A percentile compares a stretch with the other conserved stretches of the same genome.
These are phyloP conservation scores for Macrosoma leucophasiata DNA, from an alignment of 2,888 invertebrate genomes.

Conservation along the genomic window DNA sequence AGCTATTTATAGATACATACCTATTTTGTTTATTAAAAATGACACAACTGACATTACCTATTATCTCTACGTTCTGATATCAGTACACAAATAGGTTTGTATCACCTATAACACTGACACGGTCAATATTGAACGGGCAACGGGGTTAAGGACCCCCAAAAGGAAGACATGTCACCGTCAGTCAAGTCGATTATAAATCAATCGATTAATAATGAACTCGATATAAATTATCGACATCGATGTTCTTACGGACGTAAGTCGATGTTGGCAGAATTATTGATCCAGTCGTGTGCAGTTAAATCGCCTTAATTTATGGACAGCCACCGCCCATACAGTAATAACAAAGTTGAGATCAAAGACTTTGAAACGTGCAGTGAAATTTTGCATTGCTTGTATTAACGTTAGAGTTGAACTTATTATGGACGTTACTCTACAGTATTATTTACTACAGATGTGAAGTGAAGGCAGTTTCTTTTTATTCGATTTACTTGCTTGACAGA, in stretches of 20 bases:
- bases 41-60: too few relatives aligned
- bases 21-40: too few relatives aligned
- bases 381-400: conserved; percentile 25
- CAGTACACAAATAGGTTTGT: neutral
- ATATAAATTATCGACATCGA: conserved; percentile 34
- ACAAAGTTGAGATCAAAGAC: conserved; percentile 44
- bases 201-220: conserved; percentile 27
- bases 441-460: conserved; percentile 11
- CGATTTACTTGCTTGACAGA: too few relatives aligned
- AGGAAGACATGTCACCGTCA: conserved; percentile 15
- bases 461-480: too few relatives aligned
- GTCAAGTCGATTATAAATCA: conserved; percentile 24
- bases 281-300: conserved; percentile 37
- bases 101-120: neutral
- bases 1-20: too few relatives aligned
- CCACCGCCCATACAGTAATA: conserved; percentile 31
- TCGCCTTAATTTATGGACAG: conserved; percentile 40
- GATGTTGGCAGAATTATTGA: conserved; percentile 14
- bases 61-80: too few relatives aligned
- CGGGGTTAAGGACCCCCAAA: conserved; percentile 14
- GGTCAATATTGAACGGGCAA: too few relatives aligned
- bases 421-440: conserved; percentile 15
- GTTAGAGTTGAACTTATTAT: conserved; percentile 19
- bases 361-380: conserved; percentile 31
- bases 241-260: conserved; percentile 17